Evolutionary conservation across 2,113 vertebrate species (phyloP).

Genomic region (Tor tambroides): DNA sequence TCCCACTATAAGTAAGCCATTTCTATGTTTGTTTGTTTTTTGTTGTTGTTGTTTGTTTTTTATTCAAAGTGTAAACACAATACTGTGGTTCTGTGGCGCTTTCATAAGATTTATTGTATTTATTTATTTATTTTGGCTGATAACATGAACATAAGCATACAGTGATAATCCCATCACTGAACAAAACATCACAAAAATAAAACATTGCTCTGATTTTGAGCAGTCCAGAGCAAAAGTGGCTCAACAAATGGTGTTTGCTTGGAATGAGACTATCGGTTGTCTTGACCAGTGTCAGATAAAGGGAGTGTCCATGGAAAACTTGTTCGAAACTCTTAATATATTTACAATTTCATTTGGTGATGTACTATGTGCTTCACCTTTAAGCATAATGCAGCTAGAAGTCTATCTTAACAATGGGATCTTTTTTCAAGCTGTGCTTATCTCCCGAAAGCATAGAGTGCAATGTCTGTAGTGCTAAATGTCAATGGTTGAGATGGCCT

Average conservation of each 20-base stretch:
- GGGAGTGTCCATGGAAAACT: background rate
- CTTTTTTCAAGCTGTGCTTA: background rate
- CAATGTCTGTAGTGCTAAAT: constrained; percentile 5
- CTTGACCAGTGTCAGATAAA: background rate
- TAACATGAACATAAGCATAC: too few relatives aligned
- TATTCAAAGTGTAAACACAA: too few relatives aligned
- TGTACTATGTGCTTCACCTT: background rate
- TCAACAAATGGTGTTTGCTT: background rate
- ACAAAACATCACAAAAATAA: background rate
- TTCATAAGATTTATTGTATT: too few relatives aligned
- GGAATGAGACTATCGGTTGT: background rate
- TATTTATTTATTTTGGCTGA: too few relatives aligned
- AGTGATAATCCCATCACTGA: background rate
- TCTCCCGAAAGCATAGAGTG: background rate
- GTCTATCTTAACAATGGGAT: too few relatives aligned
- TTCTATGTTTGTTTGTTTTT: background rate
- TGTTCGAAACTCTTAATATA: too few relatives aligned
- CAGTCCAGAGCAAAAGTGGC: background rate
- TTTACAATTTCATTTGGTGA: background rate
- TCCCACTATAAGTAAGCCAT: background rate
- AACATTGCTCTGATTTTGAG: background rate
- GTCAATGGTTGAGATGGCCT: constrained; percentile 38
- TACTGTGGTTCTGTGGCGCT: too few relatives aligned
- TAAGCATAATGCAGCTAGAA: background rate
- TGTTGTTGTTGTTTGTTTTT: too few relatives aligned